Conservation (phyloP, 2,113 vertebrate species). For the Alethe diademata region DNA sequence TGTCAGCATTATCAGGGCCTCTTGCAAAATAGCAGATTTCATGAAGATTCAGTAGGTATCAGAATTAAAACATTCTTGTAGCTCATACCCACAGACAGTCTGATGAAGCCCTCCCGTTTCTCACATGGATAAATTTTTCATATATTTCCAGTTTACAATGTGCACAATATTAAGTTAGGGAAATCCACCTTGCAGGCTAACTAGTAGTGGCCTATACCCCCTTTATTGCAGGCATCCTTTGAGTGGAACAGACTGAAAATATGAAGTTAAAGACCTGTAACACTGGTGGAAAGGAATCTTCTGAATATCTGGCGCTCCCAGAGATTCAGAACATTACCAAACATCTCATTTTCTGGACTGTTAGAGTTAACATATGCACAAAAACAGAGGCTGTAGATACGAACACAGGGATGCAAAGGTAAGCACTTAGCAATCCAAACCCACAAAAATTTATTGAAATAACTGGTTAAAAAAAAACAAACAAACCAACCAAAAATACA, state of each 20-base stretch:
- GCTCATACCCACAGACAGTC: neutral
- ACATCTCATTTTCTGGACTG: neutral
- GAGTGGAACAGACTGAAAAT: neutral
- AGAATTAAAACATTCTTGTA: neutral
- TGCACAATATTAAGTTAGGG: neutral
- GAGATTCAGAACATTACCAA: neutral
- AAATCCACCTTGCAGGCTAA: neutral
- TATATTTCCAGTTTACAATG: neutral
- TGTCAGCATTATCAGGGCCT: neutral
- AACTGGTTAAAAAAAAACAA: neutral
- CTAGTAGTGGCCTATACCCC: no score
- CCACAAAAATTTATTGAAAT: neutral
- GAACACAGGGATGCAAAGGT: neutral
- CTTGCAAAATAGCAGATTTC: neutral
- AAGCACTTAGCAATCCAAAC: neutral
- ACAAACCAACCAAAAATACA: no score
- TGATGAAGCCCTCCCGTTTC: neutral
- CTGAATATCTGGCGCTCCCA: neutral
- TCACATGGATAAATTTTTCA: neutral
- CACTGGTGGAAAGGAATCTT: neutral
- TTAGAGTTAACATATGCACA: neutral
- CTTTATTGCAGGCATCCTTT: neutral
- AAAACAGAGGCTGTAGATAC: neutral
- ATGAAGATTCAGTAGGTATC: neutral
- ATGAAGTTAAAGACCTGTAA: neutral